phyloP scores from a whole-genome alignment of 1,140 invertebrate genomes.

The Bombus vancouverensis region DNA sequence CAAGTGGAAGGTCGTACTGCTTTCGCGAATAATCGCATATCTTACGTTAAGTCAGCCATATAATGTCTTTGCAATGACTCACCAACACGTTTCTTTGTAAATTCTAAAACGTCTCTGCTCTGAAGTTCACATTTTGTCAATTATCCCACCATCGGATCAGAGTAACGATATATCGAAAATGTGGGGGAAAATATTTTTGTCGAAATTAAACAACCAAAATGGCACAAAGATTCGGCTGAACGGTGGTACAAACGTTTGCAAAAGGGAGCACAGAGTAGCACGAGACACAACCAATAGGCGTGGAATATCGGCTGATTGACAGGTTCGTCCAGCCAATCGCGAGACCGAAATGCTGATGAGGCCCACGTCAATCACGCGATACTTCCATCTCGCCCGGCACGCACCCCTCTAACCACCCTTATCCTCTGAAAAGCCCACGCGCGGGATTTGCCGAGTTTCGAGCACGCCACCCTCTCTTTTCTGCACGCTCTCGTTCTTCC shows the following conservation, averaged over 20 bases:
- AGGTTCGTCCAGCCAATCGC: conserved; percentile 82
- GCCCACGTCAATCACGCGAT: conserved; percentile 81
- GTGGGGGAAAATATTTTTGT: neutral
- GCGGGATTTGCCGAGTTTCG: conserved; percentile 68
- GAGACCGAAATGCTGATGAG: conserved; percentile 82
- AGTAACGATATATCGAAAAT: too few relatives aligned
- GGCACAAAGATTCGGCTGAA: neutral
- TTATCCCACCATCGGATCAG: too few relatives aligned
- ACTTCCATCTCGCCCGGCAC: conserved; percentile 70
- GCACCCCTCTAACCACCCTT: conserved; percentile 55
- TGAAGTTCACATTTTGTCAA: too few relatives aligned
- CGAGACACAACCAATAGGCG: conserved; percentile 75
- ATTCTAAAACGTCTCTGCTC: too few relatives aligned
- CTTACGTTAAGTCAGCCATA: too few relatives aligned
- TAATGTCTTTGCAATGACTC: too few relatives aligned
- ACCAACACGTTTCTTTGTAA: too few relatives aligned
- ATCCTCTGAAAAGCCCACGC: conserved; percentile 72
- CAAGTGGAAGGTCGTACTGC: too few relatives aligned
- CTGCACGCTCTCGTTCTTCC: conserved; percentile 10
- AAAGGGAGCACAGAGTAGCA: conserved; percentile 22
- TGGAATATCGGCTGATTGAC: conserved; percentile 81
- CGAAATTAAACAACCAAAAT: neutral
- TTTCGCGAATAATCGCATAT: too few relatives aligned
- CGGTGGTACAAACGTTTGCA: neutral
- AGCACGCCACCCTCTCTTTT: conserved; percentile 51